A percentile compares a stretch with the other conserved stretches of the same genome.
phyloP scores from a whole-genome alignment of 2,797 vertebrate genomes.

The Siniperca scherzeri region DNA sequence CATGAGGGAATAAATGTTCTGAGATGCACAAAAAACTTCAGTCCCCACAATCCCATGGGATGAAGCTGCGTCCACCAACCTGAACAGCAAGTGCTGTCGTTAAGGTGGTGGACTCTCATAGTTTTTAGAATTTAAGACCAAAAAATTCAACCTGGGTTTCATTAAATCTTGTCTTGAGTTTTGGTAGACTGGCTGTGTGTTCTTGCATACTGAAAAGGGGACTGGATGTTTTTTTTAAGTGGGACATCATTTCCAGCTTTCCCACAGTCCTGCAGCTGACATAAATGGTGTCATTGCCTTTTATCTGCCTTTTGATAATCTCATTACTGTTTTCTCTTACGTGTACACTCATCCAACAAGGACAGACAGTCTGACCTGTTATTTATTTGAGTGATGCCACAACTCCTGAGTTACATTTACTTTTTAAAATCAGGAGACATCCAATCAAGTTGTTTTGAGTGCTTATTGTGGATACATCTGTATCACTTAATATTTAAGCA shows the following conservation, averaged over 20 bases:
- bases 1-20: not conserved
- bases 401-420: not conserved
- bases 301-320: slow-evolving; percentile 5
- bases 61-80: not conserved
- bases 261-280: not conserved
- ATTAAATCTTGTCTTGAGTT: not conserved
- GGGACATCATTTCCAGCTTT: not conserved
- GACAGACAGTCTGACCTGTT: not conserved
- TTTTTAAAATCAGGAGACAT: not conserved
- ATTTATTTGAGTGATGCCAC: not conserved
- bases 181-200: not conserved
- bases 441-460: not conserved
- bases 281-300: not conserved
- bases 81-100: not conserved
- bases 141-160: not conserved
- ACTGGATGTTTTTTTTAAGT: not conserved
- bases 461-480: not conserved
- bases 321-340: not conserved
- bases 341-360: not conserved
- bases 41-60: slow-evolving; percentile 6
- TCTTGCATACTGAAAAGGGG: not conserved
- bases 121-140: not conserved
- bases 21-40: slow-evolving; percentile 23
- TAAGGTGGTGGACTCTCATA: not conserved
- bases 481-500: not conserved